Conservation (phyloP, 2,113 vertebrate species). For the Regulus satrapa region DNA sequence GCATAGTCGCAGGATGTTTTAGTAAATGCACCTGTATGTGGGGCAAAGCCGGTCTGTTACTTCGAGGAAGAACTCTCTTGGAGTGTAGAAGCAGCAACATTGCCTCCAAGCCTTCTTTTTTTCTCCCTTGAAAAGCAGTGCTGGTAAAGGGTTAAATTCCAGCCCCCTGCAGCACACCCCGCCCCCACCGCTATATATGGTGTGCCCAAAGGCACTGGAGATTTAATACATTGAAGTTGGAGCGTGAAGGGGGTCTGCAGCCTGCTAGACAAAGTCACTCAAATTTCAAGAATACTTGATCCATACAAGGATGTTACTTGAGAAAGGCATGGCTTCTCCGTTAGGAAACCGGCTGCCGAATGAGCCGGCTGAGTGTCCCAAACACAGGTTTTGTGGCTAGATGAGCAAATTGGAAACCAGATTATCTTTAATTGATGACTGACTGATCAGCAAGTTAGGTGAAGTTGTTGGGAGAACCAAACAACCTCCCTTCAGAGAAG, state of each 20-base stretch:
- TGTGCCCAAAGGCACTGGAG: conserved; percentile 59
- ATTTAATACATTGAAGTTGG: conserved; percentile 57
- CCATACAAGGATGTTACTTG: conserved; percentile 57
- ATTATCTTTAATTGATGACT: not conserved
- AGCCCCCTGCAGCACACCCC: not conserved
- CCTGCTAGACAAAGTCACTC: conserved; percentile 65
- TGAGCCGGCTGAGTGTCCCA: not conserved
- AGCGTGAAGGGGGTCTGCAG: conserved; percentile 63
- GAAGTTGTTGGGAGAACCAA: not conserved
- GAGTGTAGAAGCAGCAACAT: not conserved
- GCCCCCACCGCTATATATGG: conserved; percentile 27
- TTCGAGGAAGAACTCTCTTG: not conserved
- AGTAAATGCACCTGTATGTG: not conserved
- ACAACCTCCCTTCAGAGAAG: not conserved
- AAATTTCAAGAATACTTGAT: conserved; percentile 60
- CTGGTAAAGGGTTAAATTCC: conserved; percentile 30
- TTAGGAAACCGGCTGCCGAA: not conserved
- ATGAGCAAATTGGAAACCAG: not conserved
- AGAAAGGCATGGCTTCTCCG: conserved; percentile 28
- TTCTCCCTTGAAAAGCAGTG: not conserved
- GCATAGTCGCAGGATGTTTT: not conserved
- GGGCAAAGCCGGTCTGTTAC: not conserved
- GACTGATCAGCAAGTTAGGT: not conserved
- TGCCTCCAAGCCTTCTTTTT: not conserved
- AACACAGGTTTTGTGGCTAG: not conserved